Evolutionary conservation across 2,113 vertebrate species (phyloP), one percentile per base, ranked within the genome.

Genomic region (Labeo rohita): DNA sequence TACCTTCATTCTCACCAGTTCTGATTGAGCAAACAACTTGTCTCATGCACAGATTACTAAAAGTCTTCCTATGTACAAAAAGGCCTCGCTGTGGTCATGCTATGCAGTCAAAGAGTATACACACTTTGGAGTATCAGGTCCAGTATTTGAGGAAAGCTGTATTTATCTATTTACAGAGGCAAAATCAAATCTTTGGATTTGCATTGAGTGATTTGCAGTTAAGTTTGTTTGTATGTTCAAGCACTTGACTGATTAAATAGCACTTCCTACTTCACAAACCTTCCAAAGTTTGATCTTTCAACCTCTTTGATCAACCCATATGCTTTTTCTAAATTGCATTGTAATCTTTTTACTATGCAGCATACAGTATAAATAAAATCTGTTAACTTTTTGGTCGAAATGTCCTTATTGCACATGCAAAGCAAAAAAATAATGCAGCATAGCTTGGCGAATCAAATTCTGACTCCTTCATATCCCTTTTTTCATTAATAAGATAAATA

Each of bases 181-280:
- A 85, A 89, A 81, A 89, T 34, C 56, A 87, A 88, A 83, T 89
- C 86, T 90, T 90, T 89, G 84, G 87, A 87, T 88, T 82, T 87
- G 68, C 86, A 82, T 28, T 23, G 43, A 43, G 50, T 52, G n/a
- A 4, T 73, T 16, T 83, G n/a, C 50, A 12, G 16, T 39, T 39
- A 28, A 1, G 15, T 39, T 39, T 59, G 39, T 75, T 65, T 49
- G 12, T 76, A 36, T 56, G 70, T 87, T 65, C n/a, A 74, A 82
- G 85, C 78, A 70, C 66, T 59, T 18, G 68, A 18, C 76, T 61
- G 36, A 78, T 50, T 61, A 73, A 84, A 23, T 63, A 34, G 12
- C 54, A 73, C 61, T 36, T 68, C 13, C 13, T 34, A 21, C 21
- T 59, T 59, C 18, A 59, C 56, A 59, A 59, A 59, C 15, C 21